Base-by-base conservation (phyloP, 1,140 invertebrate genomes). In the Drosophila arizonae region DNA sequence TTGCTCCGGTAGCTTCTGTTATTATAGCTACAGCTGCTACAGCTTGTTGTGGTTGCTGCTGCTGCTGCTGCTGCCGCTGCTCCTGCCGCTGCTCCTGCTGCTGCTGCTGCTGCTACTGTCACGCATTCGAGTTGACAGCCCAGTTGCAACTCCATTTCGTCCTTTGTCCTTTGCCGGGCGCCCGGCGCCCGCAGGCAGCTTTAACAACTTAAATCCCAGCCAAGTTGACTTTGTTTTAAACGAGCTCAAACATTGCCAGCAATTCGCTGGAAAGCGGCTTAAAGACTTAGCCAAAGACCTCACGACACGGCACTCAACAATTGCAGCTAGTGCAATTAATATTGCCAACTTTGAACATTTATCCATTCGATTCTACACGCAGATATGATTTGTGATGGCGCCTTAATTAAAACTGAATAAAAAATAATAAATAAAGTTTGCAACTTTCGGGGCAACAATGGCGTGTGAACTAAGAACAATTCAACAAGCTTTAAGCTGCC, bases 101-200 rank as follows among this genome's bases (percentile, higher is more conserved):
- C 21, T 62, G 56, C 48, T 11, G 43, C 43, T 58, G 67, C 72
- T 77, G 43, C 43, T 58, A 60, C 72, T 77, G 75, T 77, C 76
- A 77, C 62, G 76, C 72, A 65, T 57, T 63, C 24, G 11, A 66
- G 61, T 62, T 75, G 72, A 77, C 76, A 77, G 57, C 56, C 21
- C 48, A 6, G 17, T 6, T 21, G 9, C 17, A 55, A 48, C 45
- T 28, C 55, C n/a, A 24, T 26, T 9, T 21, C 39, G 28, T 0
- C 17, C 6, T 5, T 39, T 15, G n/a, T 11, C 3, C 9, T 17
- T 13, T 3, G 43, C 13, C 36, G 11, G 4, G 21, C 21, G 54
- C 17, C 21, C n/a, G 56, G 57, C 57, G 56, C 66, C 57, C n/a
- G 65, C 71, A 68, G 57, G 51, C 71, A 63, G 58, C 57, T 74